A percentile compares a stretch with the other conserved stretches of the same genome.
These are phyloP conservation scores for Idaea straminata DNA, from an alignment of 2,888 invertebrate genomes.

Conservation along the genomic window DNA sequence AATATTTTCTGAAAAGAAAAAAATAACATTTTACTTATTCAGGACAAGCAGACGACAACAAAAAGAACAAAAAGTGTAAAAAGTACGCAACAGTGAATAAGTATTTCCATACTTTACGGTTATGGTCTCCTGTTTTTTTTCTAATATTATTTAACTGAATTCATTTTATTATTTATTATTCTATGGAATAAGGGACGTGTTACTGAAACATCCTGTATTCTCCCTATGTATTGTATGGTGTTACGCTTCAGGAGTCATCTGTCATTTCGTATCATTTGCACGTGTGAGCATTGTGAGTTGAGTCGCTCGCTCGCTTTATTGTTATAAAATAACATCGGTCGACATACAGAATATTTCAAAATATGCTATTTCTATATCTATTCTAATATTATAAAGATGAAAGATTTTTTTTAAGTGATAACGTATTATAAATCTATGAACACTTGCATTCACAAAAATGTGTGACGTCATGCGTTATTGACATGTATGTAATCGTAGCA, in stretches of 20 bases:
- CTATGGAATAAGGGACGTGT: not conserved
- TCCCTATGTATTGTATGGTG: not conserved
- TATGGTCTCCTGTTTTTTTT: not conserved
- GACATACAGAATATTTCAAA: not conserved
- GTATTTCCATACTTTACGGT: too few species aligned
- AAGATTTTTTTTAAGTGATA: too few species aligned
- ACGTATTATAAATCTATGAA: too few species aligned
- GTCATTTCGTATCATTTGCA: slow-evolving; percentile 28
- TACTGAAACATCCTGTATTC: not conserved
- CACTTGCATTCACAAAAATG: too few species aligned
- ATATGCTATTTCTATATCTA: not conserved
- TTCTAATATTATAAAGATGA: too few species aligned
- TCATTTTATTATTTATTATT: not conserved
- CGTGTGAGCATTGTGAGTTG: slow-evolving; percentile 19
- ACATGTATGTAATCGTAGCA: too few species aligned
- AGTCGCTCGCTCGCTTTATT: slow-evolving; percentile 6
- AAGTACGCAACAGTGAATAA: too few species aligned
- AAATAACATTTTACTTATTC: too few species aligned
- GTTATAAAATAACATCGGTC: not conserved
- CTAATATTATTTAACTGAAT: not conserved
- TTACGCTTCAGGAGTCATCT: slow-evolving; percentile 25
- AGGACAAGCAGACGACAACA: too few species aligned
- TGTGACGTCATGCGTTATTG: too few species aligned
- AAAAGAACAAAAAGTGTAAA: too few species aligned
- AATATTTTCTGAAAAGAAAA: too few species aligned